These are phyloP conservation scores for Erpornis zantholeuca DNA, from an alignment of 2,113 vertebrate species.

Conservation along the genomic window DNA sequence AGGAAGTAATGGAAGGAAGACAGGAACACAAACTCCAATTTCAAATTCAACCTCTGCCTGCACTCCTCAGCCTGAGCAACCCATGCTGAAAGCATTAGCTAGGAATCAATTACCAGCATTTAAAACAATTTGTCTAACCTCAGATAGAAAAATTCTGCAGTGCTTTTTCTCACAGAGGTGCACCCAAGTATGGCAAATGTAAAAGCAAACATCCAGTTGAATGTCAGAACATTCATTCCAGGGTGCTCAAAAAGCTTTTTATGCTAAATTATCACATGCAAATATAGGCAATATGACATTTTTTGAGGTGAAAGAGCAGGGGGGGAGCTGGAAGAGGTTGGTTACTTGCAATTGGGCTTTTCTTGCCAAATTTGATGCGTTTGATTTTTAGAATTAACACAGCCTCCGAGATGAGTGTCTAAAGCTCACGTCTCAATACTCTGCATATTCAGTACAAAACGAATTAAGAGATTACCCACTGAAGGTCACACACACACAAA, in stretches of 20 bases:
- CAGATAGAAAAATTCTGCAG: not conserved
- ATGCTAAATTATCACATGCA: constrained; percentile 3
- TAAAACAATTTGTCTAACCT: not conserved
- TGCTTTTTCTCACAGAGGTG: not conserved
- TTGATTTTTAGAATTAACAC: not conserved
- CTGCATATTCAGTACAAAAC: not conserved
- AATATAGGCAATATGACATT: not conserved
- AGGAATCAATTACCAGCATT: constrained; percentile 2
- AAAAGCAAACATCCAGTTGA: constrained; percentile 33
- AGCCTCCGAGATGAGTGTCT: not conserved
- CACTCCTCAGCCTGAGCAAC: not conserved
- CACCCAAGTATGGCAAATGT: not conserved
- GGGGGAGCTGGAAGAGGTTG: not conserved
- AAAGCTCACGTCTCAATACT: not conserved
- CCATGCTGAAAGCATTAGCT: not conserved
- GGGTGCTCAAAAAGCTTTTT: constrained; percentile 20
- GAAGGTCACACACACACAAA: constrained; percentile 32
- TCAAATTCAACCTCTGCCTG: not conserved
- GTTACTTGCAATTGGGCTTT: not conserved
- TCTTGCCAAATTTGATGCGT: not conserved
- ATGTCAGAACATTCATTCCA: constrained; percentile 17
- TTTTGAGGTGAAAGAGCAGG: not conserved
- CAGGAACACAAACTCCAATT: not conserved
- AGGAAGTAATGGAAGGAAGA: not conserved
- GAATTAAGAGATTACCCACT: constrained; percentile 6